Evolutionary conservation across 2,888 invertebrate species (phyloP), one percentile per base, ranked within the genome.

Genomic region (Phaonia tiefii): DNA sequence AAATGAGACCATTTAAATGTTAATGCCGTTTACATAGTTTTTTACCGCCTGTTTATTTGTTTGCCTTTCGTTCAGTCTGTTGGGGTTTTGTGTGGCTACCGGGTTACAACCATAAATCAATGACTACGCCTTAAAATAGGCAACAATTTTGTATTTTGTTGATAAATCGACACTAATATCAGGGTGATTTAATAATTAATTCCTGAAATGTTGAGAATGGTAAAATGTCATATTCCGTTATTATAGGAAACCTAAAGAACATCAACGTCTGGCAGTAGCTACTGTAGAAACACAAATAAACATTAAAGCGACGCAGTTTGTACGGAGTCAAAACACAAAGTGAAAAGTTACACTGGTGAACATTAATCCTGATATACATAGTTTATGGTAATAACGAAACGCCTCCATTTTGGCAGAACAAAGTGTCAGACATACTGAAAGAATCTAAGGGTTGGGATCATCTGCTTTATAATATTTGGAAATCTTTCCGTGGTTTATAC

Each of bases 141-240:
- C 46, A 39, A 37, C 65, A 39, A 39, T 17, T 63, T 42, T 42
- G 26, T 39, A 20, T 31, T 31, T 20, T 13, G 46, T 0, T 39
- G 65, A 56, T 58, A 58, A 71, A 25, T 49, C 46, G 22, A 66
- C 71, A 58, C 71, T 76, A 70, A 2, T 65, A 37, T 60, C 20
- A 17, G 63, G 37, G 20, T 31, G 67, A 25, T 71, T 71, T 17
- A 63, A 72, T 77, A 66, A 77, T 65, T 76, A 65, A 71, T 65
- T 46, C 63, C 46, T 31, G 31, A 5, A 31, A 15, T 65, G 22
- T 65, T 71, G 31, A 46, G 15, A 17, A 25, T 39, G 37, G 44
- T 15, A 56, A 56, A 51, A 8, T 75, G 70, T 42, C 37, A 60
- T 37, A 39, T 37, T 39, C 20, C 39, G 37, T 54, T 22, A 13